Conservation (phyloP, 2,888 invertebrate species). For the Autographa gamma region DNA sequence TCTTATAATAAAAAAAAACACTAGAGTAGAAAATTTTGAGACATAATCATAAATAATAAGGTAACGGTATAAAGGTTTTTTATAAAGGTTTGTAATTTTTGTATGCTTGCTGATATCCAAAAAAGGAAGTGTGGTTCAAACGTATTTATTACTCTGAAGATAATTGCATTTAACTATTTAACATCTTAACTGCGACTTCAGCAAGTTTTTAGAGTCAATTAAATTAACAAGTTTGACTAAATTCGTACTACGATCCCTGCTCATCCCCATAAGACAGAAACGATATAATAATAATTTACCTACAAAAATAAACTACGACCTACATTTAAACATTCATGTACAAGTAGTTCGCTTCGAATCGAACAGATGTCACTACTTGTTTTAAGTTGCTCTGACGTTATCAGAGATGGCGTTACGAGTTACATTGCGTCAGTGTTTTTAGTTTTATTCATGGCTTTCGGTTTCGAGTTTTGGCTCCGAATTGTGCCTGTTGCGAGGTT, state of each 20-base stretch:
- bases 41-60: too few species aligned
- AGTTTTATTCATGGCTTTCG: not conserved
- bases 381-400: slow-evolving; percentile 11
- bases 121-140: too few species aligned
- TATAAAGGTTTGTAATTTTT: too few species aligned
- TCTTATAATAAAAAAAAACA: too few species aligned
- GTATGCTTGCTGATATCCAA: too few species aligned
- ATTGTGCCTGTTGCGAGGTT: not conserved
- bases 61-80: too few species aligned
- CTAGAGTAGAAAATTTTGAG: too few species aligned
- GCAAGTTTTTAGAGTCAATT: too few species aligned
- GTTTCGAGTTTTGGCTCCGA: not conserved
- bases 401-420: slow-evolving; percentile 34
- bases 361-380: slow-evolving; percentile 25
- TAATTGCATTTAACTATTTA: too few species aligned
- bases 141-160: too few species aligned
- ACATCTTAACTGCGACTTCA: too few species aligned
- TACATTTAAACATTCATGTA: not conserved
- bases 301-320: not conserved
- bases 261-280: not conserved
- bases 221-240: too few species aligned
- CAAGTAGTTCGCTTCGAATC: slow-evolving; percentile 11
- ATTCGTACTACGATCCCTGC: not conserved
- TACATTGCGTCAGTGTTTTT: not conserved
- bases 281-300: not conserved